Percentiles rank a stretch among this genome's conserved stretches.
Conservation (phyloP, 2,113 vertebrate species). For the Petrocephalus microphthalmus region DNA sequence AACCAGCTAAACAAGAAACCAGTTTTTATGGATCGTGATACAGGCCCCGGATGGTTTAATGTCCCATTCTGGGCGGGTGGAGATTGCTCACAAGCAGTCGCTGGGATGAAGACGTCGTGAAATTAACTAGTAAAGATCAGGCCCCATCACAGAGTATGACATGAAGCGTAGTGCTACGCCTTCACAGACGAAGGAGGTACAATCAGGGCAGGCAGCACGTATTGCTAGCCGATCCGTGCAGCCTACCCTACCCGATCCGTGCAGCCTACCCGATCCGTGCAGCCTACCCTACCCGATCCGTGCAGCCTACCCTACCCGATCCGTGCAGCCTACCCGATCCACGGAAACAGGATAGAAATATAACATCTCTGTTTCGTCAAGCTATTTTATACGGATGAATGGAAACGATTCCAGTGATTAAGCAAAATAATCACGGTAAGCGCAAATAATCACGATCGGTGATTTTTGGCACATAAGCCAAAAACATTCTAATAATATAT, state of each 20-base stretch:
- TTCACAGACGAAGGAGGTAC: not conserved
- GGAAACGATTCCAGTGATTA: not conserved
- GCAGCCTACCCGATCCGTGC: not conserved
- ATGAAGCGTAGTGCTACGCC: not conserved
- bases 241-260: too few relatives aligned
- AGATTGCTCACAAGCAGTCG: not conserved
- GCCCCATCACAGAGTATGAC: not conserved
- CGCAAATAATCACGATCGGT: not conserved
- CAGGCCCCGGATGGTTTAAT: not conserved
- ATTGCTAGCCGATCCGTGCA: not conserved
- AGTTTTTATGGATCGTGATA: too few relatives aligned
- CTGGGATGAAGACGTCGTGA: not conserved
- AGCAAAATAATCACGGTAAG: not conserved
- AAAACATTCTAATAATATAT: not conserved
- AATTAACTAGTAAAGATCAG: not conserved
- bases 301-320: not conserved
- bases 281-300: not conserved
- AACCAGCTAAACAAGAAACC: too few relatives aligned
- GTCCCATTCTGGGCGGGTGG: not conserved
- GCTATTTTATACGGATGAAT: not conserved
- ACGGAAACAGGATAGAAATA: not conserved
- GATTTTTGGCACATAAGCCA: not conserved
- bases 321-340: not conserved
- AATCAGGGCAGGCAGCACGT: not conserved
- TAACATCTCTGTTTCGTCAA: not conserved